Evolutionary conservation across 2,888 invertebrate genomes (phyloP).

Genomic region (Apomyelois bistriatella): DNA sequence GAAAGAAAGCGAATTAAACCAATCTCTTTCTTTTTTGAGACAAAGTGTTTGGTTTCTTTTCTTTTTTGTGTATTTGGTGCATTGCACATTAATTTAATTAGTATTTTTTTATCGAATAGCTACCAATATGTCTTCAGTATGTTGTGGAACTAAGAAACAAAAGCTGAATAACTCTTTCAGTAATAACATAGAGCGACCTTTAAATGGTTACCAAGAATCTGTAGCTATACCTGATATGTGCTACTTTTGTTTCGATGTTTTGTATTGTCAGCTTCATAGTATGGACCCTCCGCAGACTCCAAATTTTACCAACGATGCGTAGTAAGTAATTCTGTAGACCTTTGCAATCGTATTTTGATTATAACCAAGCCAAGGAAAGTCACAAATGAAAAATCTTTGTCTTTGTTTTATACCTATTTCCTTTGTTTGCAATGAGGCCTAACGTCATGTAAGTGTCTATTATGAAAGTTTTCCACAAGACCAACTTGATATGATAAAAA

Average conservation of each 20-base stretch:
- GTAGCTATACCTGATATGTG: slow-evolving; percentile 98
- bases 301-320: slow-evolving; percentile 96
- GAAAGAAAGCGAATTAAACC: neutral
- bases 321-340: slow-evolving; percentile 83
- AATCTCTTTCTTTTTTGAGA: slow-evolving; percentile 19
- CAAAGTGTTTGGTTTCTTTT: slow-evolving; percentile 48
- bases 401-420: slow-evolving; percentile 29
- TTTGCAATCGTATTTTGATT: neutral
- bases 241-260: slow-evolving; percentile 99
- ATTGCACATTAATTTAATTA: slow-evolving; percentile 45
- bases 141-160: slow-evolving; percentile 95
- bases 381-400: slow-evolving; percentile 31
- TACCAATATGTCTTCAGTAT: slow-evolving; percentile 89
- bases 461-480: no score
- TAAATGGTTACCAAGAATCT: slow-evolving; percentile 73
- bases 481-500: no score
- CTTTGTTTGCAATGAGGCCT: slow-evolving; percentile 51
- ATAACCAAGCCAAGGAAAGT: neutral
- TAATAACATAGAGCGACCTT: slow-evolving; percentile 80
- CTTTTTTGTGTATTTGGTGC: slow-evolving; percentile 50
- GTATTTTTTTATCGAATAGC: slow-evolving; percentile 30
- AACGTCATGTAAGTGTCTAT: neutral
- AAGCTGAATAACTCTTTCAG: slow-evolving; percentile 87
- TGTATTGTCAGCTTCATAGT: slow-evolving; percentile 95
- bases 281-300: slow-evolving; percentile 95